Evolutionary conservation across 2,797 vertebrate species (phyloP).

Genomic region (Gila robusta): DNA sequence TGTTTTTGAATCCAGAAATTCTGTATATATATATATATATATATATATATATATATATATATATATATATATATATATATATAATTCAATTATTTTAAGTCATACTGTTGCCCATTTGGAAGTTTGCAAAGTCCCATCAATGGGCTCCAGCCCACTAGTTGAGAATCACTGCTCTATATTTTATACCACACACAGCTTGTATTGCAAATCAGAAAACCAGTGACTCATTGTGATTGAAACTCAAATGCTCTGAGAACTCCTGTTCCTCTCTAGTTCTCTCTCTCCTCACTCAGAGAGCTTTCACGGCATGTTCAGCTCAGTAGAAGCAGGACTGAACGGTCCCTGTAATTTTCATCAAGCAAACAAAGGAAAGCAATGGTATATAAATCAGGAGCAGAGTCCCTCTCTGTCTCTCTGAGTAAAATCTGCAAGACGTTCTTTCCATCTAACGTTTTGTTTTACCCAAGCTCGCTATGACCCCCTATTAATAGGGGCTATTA

Average conservation of each 20-base stretch:
- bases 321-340: background rate
- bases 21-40: no score
- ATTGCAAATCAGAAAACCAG: constrained; percentile 11
- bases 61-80: no score
- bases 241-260: constrained; percentile 6
- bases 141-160: background rate
- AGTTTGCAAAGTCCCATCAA: background rate
- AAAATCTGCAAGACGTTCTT: constrained; percentile 8
- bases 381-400: constrained; percentile 38
- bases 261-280: background rate
- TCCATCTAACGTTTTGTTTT: constrained; percentile 32
- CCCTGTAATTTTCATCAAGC: constrained; percentile 58
- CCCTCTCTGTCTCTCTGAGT: constrained; percentile 1
- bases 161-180: background rate
- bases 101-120: background rate
- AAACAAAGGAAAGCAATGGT: constrained; percentile 52
- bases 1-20: background rate
- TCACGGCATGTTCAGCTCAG: constrained; percentile 1
- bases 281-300: constrained; percentile 12
- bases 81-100: background rate
- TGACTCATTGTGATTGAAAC: constrained; percentile 28
- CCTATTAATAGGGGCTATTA: no score
- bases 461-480: constrained; percentile 12
- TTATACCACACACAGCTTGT: background rate
- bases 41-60: no score